Conservation (phyloP, 2,797 vertebrate genomes). For the Pipistrellus kuhlii region DNA sequence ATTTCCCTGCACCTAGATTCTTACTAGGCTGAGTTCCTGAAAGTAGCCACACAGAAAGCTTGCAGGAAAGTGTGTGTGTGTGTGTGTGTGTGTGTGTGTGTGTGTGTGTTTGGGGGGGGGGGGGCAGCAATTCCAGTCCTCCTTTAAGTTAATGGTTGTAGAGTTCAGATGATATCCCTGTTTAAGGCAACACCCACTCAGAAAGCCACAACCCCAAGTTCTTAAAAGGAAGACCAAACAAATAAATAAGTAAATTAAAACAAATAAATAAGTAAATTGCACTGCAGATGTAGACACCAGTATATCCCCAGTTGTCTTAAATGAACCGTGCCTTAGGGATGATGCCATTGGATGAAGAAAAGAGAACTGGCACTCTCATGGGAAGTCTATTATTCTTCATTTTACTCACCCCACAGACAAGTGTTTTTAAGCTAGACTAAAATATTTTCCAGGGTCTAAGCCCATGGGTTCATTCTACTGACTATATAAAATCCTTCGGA, state of each 20-base stretch:
- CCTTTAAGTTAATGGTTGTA: background rate
- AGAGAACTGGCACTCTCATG: background rate
- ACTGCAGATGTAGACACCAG: background rate
- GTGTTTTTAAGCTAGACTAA: constrained; percentile 12
- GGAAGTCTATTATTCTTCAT: background rate
- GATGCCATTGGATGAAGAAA: background rate
- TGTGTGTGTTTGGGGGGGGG: too few species aligned
- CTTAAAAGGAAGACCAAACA: background rate
- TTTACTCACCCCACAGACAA: background rate
- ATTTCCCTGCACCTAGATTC: background rate
- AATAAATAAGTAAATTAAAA: background rate
- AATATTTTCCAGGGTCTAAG: background rate
- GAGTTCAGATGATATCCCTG: background rate
- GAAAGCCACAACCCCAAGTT: background rate
- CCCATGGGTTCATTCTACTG: background rate
- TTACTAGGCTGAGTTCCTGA: background rate
- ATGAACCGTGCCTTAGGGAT: background rate
- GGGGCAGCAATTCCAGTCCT: background rate
- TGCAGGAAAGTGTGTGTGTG: background rate
- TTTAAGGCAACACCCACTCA: background rate
- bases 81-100: background rate
- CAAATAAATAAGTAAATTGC: background rate
- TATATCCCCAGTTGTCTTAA: background rate
- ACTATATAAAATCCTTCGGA: background rate
- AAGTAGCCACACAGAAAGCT: background rate